A percentile compares a stretch with the other conserved stretches of the same genome.
phyloP scores from a whole-genome alignment of 2,113 vertebrate species.

The Limnothrissa miodon region DNA sequence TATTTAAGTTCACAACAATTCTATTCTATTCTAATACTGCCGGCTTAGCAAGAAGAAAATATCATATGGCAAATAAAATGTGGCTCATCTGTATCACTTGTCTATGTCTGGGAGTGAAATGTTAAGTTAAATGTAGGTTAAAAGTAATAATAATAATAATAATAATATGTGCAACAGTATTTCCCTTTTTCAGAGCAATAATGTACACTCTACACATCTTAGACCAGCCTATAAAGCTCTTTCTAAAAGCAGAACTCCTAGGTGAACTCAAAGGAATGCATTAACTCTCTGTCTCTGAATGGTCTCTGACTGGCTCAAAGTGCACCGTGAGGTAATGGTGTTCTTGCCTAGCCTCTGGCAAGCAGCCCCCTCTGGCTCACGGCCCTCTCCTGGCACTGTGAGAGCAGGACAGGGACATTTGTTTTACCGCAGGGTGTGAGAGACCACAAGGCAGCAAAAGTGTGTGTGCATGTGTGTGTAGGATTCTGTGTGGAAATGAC shows the following conservation, averaged over 20 bases:
- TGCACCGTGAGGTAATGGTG: not conserved
- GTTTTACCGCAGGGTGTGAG: not conserved
- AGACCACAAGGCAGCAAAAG: not conserved
- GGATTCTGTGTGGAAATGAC: constrained; percentile 42
- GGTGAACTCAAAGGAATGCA: not conserved
- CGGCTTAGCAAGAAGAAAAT: not conserved
- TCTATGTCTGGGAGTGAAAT: not conserved
- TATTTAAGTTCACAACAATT: not conserved
- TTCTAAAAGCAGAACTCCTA: not conserved
- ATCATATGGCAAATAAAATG: too few relatives aligned
- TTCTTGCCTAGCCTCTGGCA: not conserved
- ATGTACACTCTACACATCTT: not conserved
- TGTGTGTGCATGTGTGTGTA: not conserved
- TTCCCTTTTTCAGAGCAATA: not conserved
- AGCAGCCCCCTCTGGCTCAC: not conserved
- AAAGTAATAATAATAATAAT: not conserved
- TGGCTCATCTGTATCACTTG: too few relatives aligned
- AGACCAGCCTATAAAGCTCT: not conserved
- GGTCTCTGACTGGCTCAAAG: not conserved
- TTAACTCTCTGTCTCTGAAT: not conserved
- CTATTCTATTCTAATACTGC: not conserved
- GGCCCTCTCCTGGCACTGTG: not conserved
- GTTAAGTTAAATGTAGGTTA: not conserved
- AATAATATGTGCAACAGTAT: too few relatives aligned
- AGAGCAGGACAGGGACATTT: not conserved